Percentiles rank a stretch among this genome's conserved stretches.
phyloP scores from a whole-genome alignment of 2,113 vertebrate species.

The Crotophaga sulcirostris region DNA sequence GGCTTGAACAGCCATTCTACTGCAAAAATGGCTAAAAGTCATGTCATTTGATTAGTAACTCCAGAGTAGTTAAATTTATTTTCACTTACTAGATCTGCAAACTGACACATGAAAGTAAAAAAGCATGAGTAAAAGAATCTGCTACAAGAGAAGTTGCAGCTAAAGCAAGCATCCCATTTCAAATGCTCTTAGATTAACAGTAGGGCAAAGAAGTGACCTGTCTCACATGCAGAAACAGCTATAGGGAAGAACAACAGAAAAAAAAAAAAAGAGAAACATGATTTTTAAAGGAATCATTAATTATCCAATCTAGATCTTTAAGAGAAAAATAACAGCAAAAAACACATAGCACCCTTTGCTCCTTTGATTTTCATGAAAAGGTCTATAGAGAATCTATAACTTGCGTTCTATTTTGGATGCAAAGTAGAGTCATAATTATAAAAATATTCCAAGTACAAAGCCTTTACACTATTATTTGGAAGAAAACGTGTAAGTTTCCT shows the following conservation, averaged over 20 bases:
- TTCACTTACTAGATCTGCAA: neutral
- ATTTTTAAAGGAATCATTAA: neutral
- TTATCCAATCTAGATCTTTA: neutral
- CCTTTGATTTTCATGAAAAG: neutral
- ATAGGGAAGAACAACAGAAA: neutral
- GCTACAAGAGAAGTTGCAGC: neutral
- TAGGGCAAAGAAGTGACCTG: neutral
- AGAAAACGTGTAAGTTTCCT: neutral
- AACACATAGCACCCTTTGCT: neutral
- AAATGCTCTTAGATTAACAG: neutral
- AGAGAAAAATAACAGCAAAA: neutral
- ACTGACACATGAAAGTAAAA: neutral
- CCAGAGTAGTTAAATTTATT: neutral
- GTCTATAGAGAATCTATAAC: neutral
- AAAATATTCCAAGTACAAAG: neutral
- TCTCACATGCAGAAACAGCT: neutral
- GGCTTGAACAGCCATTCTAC: neutral
- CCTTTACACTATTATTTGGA: neutral
- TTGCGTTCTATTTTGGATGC: neutral
- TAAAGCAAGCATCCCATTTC: neutral
- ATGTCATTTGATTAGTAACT: neutral
- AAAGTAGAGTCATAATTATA: neutral
- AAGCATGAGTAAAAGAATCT: neutral
- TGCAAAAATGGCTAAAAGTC: neutral
- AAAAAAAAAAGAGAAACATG: neutral